A percentile compares a stretch with the other conserved stretches of the same genome.
phyloP scores from a whole-genome alignment of 2,797 vertebrate species.

The Hemitrygon akajei region DNA sequence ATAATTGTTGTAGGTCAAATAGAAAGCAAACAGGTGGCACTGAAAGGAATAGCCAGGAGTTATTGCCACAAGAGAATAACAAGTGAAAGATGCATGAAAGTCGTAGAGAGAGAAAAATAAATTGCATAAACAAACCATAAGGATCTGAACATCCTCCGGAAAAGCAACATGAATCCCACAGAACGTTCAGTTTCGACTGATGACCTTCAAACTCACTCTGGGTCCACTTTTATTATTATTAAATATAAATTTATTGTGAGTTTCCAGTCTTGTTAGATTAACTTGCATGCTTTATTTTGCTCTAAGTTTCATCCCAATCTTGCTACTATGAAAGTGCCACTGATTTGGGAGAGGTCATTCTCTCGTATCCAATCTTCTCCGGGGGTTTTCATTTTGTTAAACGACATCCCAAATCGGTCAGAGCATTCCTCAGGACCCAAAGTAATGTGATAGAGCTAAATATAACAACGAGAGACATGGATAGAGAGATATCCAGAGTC shows the following conservation, averaged over 20 bases:
- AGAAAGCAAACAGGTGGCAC: slow-evolving; percentile 17
- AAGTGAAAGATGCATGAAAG: neutral
- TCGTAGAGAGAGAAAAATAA: neutral
- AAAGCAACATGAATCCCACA: neutral
- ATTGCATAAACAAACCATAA: neutral
- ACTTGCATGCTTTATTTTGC: neutral
- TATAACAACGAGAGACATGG: too few species aligned
- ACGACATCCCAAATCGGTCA: neutral
- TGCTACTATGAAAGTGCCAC: neutral
- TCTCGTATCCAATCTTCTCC: neutral
- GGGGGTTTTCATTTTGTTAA: neutral
- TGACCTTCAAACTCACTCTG: neutral
- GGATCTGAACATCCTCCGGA: neutral
- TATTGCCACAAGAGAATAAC: neutral
- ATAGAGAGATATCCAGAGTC: too few species aligned
- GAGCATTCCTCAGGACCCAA: neutral
- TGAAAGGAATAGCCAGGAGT: neutral
- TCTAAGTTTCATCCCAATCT: neutral
- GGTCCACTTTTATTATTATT: neutral
- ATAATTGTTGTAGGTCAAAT: neutral
- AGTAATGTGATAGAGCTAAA: too few species aligned
- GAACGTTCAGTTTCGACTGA: neutral
- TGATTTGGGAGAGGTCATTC: neutral
- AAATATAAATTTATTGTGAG: neutral
- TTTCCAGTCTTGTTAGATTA: neutral